phyloP scores from a whole-genome alignment of 2,888 invertebrate species.

The Priocnemis perturbator region DNA sequence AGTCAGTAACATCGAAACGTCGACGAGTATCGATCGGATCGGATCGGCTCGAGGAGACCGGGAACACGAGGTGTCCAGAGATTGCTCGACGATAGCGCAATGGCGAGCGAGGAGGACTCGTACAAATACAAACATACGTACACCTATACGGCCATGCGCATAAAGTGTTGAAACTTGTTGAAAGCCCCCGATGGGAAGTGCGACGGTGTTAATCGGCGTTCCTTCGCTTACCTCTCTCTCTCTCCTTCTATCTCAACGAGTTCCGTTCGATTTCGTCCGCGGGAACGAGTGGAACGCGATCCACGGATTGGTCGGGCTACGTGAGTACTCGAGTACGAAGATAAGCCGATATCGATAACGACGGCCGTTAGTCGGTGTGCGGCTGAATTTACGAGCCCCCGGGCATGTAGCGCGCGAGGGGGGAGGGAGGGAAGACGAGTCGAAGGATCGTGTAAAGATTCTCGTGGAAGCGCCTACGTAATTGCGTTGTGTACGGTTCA shows the following conservation, averaged over 20 bases:
- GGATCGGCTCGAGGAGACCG: too few relatives aligned
- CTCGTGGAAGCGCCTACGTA: slow-evolving; percentile 46
- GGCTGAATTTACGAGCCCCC: slow-evolving; percentile 50
- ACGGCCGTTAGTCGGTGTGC: slow-evolving; percentile 37
- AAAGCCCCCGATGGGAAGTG: too few relatives aligned
- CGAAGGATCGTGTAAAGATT: slow-evolving; percentile 35
- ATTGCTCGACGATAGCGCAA: too few relatives aligned
- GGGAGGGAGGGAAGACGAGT: neutral
- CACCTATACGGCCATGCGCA: too few relatives aligned
- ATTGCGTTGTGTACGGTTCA: slow-evolving; percentile 53
- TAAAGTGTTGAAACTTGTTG: too few relatives aligned
- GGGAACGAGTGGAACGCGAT: slow-evolving; percentile 14
- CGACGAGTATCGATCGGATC: too few relatives aligned
- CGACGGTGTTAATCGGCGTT: too few relatives aligned
- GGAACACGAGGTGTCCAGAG: too few relatives aligned
- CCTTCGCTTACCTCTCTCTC: too few relatives aligned
- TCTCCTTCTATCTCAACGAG: neutral
- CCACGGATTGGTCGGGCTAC: slow-evolving; percentile 20
- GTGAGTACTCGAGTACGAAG: slow-evolving; percentile 29
- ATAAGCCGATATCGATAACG: slow-evolving; percentile 54
- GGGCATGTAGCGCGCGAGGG: neutral
- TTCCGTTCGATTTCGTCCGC: slow-evolving; percentile 32
- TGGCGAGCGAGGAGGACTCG: too few relatives aligned
- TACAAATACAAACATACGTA: too few relatives aligned
- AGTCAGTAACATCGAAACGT: too few relatives aligned